Evolutionary conservation across 2,797 vertebrate genomes (phyloP).

Genomic region (Pempheris klunzingeri): DNA sequence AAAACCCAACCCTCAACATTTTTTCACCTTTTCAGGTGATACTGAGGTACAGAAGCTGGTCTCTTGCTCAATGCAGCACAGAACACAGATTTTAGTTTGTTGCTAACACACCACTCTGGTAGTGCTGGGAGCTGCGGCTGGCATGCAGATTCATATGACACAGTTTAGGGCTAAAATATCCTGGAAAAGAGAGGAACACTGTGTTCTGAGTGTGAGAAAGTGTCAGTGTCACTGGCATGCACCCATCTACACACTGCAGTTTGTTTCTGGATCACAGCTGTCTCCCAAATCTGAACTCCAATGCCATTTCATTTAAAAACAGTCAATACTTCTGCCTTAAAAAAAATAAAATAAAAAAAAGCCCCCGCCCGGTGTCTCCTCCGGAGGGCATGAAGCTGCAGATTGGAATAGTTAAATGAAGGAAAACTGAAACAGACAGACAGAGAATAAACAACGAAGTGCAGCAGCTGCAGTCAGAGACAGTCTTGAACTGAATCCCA

Average conservation of each 20-base stretch:
- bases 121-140: slow-evolving; percentile 7
- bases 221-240: slow-evolving; percentile 2
- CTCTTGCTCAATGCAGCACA: slow-evolving; percentile 32
- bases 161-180: slow-evolving; percentile 1
- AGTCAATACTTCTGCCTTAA: not conserved
- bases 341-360: no score
- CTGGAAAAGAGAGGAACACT: slow-evolving; percentile 12
- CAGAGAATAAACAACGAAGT: slow-evolving; percentile 17
- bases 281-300: not conserved
- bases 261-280: slow-evolving; percentile 20
- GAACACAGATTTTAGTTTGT: slow-evolving; percentile 36
- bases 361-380: not conserved
- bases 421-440: slow-evolving; percentile 20
- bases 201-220: slow-evolving; percentile 14
- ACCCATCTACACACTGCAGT: slow-evolving; percentile 3
- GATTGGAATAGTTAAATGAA: not conserved
- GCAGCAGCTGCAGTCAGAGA: slow-evolving; percentile 26
- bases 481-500: slow-evolving; percentile 29
- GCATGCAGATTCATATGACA: slow-evolving; percentile 22
- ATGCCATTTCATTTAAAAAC: not conserved
- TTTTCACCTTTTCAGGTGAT: not conserved
- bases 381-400: not conserved
- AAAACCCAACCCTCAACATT: not conserved
- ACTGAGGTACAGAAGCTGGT: not conserved
- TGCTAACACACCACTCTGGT: slow-evolving; percentile 8